Evolutionary conservation across 2,113 vertebrate genomes (phyloP).

Genomic region (Heterotilapia buettikoferi): DNA sequence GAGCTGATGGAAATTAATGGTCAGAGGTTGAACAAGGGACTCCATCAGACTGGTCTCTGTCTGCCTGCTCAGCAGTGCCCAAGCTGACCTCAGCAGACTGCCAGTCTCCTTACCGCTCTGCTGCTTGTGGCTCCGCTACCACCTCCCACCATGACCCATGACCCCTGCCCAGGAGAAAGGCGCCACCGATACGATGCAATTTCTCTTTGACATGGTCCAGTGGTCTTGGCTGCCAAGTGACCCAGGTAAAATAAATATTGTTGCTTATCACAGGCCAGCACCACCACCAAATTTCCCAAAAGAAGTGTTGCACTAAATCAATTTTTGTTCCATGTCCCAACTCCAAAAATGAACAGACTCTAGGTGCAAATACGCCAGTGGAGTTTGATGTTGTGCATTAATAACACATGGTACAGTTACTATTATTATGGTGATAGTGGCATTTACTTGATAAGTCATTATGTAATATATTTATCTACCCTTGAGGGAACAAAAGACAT

Average conservation of each 20-base stretch:
- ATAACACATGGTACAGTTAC: neutral
- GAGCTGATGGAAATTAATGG: slow-evolving; percentile 8
- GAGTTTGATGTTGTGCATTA: neutral
- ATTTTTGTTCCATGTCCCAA: neutral
- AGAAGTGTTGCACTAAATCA: neutral
- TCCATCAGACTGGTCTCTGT: neutral
- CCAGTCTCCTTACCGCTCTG: slow-evolving; percentile 48
- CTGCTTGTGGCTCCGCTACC: slow-evolving; percentile 31
- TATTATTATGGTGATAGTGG: neutral
- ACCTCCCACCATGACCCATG: slow-evolving; percentile 51
- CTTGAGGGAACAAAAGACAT: neutral
- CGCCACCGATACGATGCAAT: slow-evolving; percentile 49
- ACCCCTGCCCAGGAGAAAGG: slow-evolving; percentile 52
- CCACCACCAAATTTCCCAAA: neutral
- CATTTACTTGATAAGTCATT: neutral
- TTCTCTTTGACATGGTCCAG: slow-evolving; percentile 32
- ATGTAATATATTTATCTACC: neutral
- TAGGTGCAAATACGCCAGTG: neutral
- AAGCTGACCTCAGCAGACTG: slow-evolving; percentile 51
- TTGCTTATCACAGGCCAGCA: slow-evolving; percentile 26
- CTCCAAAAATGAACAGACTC: neutral
- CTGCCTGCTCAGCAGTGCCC: slow-evolving; percentile 29
- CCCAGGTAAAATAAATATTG: slow-evolving; percentile 53
- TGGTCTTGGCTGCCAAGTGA: slow-evolving; percentile 23
- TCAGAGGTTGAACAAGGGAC: neutral